Evolutionary conservation across 2,888 invertebrate species (phyloP), one percentile per base, ranked within the genome.

Genomic region (Zeuzera pyrina): DNA sequence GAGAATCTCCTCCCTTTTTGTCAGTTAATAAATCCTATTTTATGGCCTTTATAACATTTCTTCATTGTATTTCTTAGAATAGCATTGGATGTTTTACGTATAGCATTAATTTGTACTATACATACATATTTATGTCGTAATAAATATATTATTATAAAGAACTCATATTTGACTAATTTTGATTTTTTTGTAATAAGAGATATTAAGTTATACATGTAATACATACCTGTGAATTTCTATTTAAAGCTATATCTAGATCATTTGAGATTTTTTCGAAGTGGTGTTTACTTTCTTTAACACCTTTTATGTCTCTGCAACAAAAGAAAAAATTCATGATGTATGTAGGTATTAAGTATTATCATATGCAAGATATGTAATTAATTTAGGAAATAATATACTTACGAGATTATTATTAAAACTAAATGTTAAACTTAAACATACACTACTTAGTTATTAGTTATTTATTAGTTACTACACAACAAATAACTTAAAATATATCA

Each of bases 241-340:
- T 87, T 48, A 97, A 78, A 32, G 94, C 93, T 57, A 89, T 88
- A 63, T 97, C 97, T 61, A 95, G 88, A 60, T 97, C 96, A 47
- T 90, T 89, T 36, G 96, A 96, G 51, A 95, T 93, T 86, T 96
- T 97, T 52, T 96, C 94, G 78, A 97, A 97, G 67, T 94, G 91
- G 53, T 92, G 91, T 57, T 93, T 92, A 45, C 91, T 91, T 61
- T 98, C 98, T 70, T 94, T 95, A 11, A 95, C 94, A 55, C 90
- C 90, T 73, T 92, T 93, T 36, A 97, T 92, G 66, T 97, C 95
- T 57, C 95, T 94, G 76, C 51, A 85, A 85, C 42, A 60, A 61
- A 12, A 10, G 7, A 19, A 19, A 7, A 19, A 19, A 7, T 7
- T 19, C n/a, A n/a, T n/a, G n/a, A n/a, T n/a, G n/a, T n/a, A n/a